Evolutionary conservation across 2,113 vertebrate species (phyloP).

Genomic region (Pachypanchax playfairii): DNA sequence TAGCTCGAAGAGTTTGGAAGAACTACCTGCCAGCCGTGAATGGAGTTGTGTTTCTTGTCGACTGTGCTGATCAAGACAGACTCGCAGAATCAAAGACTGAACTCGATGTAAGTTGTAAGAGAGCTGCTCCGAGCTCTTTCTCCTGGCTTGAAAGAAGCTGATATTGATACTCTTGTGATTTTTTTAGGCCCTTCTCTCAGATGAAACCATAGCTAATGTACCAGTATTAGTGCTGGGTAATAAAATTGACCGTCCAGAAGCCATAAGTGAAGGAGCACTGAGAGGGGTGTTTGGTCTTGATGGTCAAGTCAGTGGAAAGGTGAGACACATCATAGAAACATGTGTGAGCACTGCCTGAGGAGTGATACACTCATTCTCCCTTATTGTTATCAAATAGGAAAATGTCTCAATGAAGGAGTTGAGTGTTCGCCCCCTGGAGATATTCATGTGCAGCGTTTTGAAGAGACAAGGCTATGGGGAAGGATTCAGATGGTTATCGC

Average conservation of each 20-base stretch:
- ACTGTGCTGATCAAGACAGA: conserved; percentile 91
- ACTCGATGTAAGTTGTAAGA: conserved; percentile 87
- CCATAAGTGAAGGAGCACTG: conserved; percentile 91
- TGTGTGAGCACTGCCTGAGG: not conserved
- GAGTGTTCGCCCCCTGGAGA: conserved; percentile 91
- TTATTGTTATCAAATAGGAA: conserved; percentile 75
- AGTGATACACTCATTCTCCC: not conserved
- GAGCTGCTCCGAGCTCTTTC: not conserved
- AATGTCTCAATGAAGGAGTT: conserved; percentile 88
- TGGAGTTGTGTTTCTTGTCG: conserved; percentile 94
- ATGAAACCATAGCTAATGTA: conserved; percentile 93
- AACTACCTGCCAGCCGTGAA: conserved; percentile 97
- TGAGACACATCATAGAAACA: conserved; percentile 23
- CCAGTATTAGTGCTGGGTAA: conserved; percentile 96
- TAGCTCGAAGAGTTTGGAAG: conserved; percentile 96
- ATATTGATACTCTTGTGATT: not conserved
- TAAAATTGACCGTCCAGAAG: conserved; percentile 95
- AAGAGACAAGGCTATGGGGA: conserved; percentile 96
- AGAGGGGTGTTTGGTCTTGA: conserved; percentile 90
- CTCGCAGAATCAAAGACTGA: conserved; percentile 93
- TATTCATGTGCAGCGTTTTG: conserved; percentile 98
- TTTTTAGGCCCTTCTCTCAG: conserved; percentile 89
- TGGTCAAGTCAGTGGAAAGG: conserved; percentile 94
- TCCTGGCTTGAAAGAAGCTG: not conserved
- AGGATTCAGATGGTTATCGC: conserved; percentile 95